A percentile compares a stretch with the other conserved stretches of the same genome.
These are phyloP conservation scores for Mimas tiliae DNA, from an alignment of 2,888 invertebrate genomes.

Conservation along the genomic window DNA sequence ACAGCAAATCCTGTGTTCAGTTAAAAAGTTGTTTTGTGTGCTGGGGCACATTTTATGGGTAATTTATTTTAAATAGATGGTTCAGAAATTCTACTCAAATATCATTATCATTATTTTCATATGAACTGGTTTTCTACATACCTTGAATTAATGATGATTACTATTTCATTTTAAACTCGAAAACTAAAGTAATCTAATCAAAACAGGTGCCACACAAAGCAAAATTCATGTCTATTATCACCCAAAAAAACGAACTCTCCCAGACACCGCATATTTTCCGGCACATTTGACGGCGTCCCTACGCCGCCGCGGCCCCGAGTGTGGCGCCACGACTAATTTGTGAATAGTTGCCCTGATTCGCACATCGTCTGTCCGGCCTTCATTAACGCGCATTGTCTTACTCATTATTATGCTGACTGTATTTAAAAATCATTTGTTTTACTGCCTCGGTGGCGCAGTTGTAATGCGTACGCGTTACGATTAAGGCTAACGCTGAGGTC, in stretches of 20 bases:
- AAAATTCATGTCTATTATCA: neutral
- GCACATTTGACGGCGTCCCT: constrained; percentile 44
- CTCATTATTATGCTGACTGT: constrained; percentile 1
- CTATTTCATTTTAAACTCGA: no score
- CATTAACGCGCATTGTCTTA: constrained; percentile 49
- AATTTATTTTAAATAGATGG: no score
- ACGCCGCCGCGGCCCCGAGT: constrained; percentile 49
- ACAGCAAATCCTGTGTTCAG: no score
- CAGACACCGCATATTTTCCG: neutral
- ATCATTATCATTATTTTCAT: no score
- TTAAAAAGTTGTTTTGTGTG: no score
- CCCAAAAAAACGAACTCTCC: neutral
- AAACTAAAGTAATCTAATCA: neutral
- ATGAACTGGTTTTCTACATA: no score
- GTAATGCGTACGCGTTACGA: no score
- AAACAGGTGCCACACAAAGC: neutral
- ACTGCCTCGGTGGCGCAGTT: no score
- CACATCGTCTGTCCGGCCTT: constrained; percentile 60
- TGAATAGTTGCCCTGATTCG: constrained; percentile 67
- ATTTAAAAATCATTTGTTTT: neutral
- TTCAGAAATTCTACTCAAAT: no score
- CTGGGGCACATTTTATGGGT: no score
- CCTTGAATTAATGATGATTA: no score
- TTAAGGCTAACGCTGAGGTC: no score
- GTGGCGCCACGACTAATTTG: constrained; percentile 69